phyloP scores from a whole-genome alignment of 2,888 invertebrate genomes.

The Phaedon cochleariae region DNA sequence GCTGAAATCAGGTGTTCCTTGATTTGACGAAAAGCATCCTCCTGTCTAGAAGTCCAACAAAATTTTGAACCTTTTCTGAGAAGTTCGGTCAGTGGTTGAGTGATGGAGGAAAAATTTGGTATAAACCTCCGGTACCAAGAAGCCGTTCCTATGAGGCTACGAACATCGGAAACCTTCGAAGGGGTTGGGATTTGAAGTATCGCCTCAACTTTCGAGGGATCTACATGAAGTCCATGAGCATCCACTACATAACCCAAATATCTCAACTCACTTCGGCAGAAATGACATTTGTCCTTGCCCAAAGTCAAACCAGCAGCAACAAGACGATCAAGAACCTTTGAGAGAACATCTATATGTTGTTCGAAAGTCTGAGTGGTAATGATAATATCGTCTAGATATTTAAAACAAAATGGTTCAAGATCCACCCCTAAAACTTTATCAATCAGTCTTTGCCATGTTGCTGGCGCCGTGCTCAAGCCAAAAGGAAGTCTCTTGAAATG shows the following conservation, averaged over 20 bases:
- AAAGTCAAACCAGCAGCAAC: constrained; percentile 41
- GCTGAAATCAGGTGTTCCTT: background rate
- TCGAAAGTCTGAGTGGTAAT: constrained; percentile 34
- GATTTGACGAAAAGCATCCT: background rate
- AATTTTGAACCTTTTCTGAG: background rate
- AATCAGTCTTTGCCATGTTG: constrained; percentile 10
- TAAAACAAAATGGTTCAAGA: constrained; percentile 29
- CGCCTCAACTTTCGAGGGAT: constrained; percentile 24
- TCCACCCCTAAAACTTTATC: background rate
- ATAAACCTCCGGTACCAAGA: constrained; percentile 25
- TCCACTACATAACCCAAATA: constrained; percentile 32
- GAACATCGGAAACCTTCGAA: constrained; percentile 16
- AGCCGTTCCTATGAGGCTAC: constrained; percentile 15
- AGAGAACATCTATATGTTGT: constrained; percentile 34
- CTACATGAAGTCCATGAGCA: constrained; percentile 15
- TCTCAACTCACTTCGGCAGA: constrained; percentile 20
- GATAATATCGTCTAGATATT: constrained; percentile 47
- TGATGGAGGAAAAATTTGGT: constrained; percentile 15
- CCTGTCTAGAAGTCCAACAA: background rate
- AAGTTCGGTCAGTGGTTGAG: constrained; percentile 17
- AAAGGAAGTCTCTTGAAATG: background rate
- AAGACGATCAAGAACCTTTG: constrained; percentile 34
- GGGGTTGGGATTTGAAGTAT: constrained; percentile 15
- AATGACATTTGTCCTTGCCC: constrained; percentile 23
- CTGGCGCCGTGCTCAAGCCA: constrained; percentile 2